Percentiles rank a stretch among this genome's conserved stretches.
These are phyloP conservation scores for Amaurobius ferox DNA, from an alignment of 2,888 invertebrate species.

Conservation along the genomic window DNA sequence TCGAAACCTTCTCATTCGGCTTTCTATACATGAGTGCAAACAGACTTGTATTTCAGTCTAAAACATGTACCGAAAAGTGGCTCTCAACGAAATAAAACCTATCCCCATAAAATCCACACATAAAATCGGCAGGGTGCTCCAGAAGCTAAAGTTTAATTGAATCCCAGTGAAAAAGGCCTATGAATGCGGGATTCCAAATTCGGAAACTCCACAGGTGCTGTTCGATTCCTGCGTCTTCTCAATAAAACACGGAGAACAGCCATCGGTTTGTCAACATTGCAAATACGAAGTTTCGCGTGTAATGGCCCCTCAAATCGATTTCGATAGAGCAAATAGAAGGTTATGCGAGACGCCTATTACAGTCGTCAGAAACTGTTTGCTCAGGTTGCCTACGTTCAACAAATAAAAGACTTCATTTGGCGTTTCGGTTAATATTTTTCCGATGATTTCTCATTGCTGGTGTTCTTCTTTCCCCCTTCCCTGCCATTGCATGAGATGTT, in stretches of 20 bases:
- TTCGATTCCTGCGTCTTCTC: constrained; percentile 3
- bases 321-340: constrained; percentile 50
- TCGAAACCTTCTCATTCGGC: too few species aligned
- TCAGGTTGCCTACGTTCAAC: constrained; percentile 59
- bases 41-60: too few species aligned
- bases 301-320: constrained; percentile 53
- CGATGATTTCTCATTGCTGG: neutral
- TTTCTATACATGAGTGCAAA: too few species aligned
- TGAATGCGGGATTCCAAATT: neutral
- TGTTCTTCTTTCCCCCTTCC: too few species aligned
- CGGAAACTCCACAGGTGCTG: constrained; percentile 47
- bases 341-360: constrained; percentile 30
- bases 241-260: constrained; percentile 1
- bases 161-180: constrained; percentile 6
- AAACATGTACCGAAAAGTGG: too few species aligned
- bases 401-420: constrained; percentile 59
- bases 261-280: constrained; percentile 56
- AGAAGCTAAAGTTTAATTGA: constrained; percentile 35
- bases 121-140: too few species aligned
- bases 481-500: too few species aligned
- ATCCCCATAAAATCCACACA: too few species aligned
- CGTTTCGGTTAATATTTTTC: constrained; percentile 53
- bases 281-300: constrained; percentile 45
- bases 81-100: too few species aligned
- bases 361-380: constrained; percentile 44